Percentiles rank a stretch among this genome's conserved stretches.
Evolutionary conservation across 2,888 invertebrate species (phyloP).

Genomic region (Archips crataeganus): DNA sequence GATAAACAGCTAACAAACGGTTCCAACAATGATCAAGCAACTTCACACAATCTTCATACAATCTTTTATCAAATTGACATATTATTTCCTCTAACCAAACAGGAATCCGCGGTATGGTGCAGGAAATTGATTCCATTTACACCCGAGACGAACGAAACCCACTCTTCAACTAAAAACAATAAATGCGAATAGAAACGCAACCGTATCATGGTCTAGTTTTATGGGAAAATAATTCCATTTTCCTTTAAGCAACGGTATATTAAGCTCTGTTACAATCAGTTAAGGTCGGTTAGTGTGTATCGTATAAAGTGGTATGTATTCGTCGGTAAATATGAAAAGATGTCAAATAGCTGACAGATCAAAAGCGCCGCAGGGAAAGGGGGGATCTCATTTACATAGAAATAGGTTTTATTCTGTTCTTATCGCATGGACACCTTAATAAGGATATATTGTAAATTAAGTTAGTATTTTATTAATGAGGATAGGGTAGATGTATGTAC

Average conservation of each 20-base stretch:
- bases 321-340: conserved; percentile 82
- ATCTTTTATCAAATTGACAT: conserved; percentile 41
- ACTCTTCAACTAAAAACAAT: conserved; percentile 13
- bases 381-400: conserved; percentile 68
- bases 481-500: conserved; percentile 40
- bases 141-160: conserved; percentile 33
- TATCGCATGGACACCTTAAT: conserved; percentile 56
- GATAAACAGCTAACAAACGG: background rate
- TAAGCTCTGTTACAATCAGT: conserved; percentile 3
- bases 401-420: conserved; percentile 58
- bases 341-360: conserved; percentile 79
- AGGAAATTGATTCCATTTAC: conserved; percentile 44
- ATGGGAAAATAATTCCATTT: conserved; percentile 11
- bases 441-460: conserved; percentile 56
- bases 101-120: conserved; percentile 47
- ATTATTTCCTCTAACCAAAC: conserved; percentile 48
- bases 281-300: background rate
- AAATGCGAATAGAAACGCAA: conserved; percentile 5
- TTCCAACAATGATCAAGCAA: conserved; percentile 39
- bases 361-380: conserved; percentile 27
- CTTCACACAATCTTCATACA: conserved; percentile 33
- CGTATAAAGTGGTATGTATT: conserved; percentile 52
- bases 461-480: conserved; percentile 44
- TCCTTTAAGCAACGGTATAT: background rate
- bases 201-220: conserved; percentile 5